Base-by-base conservation (phyloP, 1,140 invertebrate species). In the Zaprionus inermis region DNA sequence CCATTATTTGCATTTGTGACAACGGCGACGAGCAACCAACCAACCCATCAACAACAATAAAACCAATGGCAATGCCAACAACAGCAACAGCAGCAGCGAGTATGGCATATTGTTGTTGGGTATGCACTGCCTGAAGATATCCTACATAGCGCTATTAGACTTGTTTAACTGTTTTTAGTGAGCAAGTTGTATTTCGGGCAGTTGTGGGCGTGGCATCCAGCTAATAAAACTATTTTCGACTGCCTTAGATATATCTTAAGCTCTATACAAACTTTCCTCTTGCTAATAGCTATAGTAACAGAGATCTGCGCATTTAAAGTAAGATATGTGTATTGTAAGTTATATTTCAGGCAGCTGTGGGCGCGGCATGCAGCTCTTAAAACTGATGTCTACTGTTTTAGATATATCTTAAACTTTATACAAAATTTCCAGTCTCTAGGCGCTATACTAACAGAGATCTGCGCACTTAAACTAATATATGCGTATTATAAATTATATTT, bases 1-100 rank as follows among this genome's bases (percentile, higher is more conserved):
- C 86, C 79, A 90, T 90, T 90, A 90, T 90, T 90, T 90, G 86
- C 86, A 90, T 90, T 89, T 90, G 86, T 90, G 86, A 90, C 86
- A 86, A 76, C 79, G 76, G 46, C 68, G 41, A 56, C 32, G 65
- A 61, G 58, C 46, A 68, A 65, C 54, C 55, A 38, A 41, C 24
- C 70, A 59, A 63, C 73, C 75, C 81, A 83, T 85, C 76, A 82
- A 82, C 80, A 82, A 82, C 80, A 82, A 82, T 83, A 83, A 82
- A 82, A 83, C 55, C 80, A 79, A 79, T 82, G 69, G 80, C 61
- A 81, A 78, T 81, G 56, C 58, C 78, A 77, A 67, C 28, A 64
- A 36, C 34, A 49, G 14, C 52, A 57, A 30, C 18, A 56, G 28
- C 18, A 56, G 28, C 20, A 58, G 22, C 41, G 44, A 11, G 10